Evolutionary conservation across 2,888 invertebrate species (phyloP), one percentile per base, ranked within the genome.

Genomic region (Isoperla grammatica): DNA sequence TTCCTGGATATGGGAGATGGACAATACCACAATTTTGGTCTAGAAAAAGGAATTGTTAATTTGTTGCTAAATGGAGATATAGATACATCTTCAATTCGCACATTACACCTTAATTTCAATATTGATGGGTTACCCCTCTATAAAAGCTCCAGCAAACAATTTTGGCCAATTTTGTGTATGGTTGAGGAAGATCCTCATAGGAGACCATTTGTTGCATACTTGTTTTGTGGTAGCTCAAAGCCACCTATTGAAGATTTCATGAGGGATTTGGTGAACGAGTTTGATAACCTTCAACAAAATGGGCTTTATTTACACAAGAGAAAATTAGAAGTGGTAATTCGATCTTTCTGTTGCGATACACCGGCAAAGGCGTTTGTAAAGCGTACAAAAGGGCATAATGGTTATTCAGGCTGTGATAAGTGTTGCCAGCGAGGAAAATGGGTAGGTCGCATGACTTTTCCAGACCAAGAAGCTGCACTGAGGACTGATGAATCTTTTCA

Each of bases 101-200:
- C 29, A n/a, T n/a, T 56, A 5, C 22, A 35, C 11, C 2, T 57
- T 5, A 35, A 12, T 9, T 46, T 48, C 2, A 48, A 56, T 56
- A 29, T 59, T 43, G 65, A 65, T 56, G 65, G 65, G 2, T 39
- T 65, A 11, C 65, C 64, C 2, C 42, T 65, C 5, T 59, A 60
- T 19, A 60, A 57, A 42, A 64, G 62, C 50, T 48, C 57, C 4
- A 59, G 58, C 11, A 46, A 43, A 17, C 59, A 60, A 43, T 48
- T 66, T 56, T 66, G 65, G 66, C 64, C 66, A 1, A 61, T 63
- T 45, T 53, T 66, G 35, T 48, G 57, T 2, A 17, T 15, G 5
- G 1, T 62, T n/a, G 55, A 54, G n/a, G 46, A 61, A 20, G 37
- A 46, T 12, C 29, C 29, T 6, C 29, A 29, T 29, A 29, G 8